These are phyloP conservation scores for Belonocnema kinseyi DNA, from an alignment of 1,140 invertebrate genomes.

Conservation along the genomic window DNA sequence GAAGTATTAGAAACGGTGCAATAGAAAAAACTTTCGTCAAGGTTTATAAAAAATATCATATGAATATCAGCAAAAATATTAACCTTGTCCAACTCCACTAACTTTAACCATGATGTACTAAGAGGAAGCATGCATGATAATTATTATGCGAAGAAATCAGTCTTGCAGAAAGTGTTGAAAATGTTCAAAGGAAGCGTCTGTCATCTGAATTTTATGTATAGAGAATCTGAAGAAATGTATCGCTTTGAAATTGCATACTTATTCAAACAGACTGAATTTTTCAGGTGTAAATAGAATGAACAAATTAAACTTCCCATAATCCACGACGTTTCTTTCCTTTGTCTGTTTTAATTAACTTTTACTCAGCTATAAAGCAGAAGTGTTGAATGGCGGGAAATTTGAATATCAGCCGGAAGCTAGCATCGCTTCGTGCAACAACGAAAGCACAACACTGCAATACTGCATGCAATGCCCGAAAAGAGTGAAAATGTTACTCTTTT, in stretches of 20 bases:
- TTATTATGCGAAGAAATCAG: no score
- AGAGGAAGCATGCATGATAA: no score
- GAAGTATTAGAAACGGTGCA: no score
- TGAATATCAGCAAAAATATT: no score
- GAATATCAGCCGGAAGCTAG: conserved; percentile 18
- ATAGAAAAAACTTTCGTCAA: no score
- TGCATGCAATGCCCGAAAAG: conserved; percentile 29
- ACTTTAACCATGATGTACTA: no score
- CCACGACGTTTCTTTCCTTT: conserved; percentile 16
- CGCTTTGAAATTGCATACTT: background rate
- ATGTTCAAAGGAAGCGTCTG: no score
- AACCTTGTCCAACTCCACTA: no score
- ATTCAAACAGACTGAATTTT: conserved; percentile 19
- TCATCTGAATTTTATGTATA: background rate
- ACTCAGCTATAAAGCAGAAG: conserved; percentile 8
- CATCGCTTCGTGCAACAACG: conserved; percentile 4
- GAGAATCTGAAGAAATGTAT: background rate
- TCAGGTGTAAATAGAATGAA: conserved; percentile 13
- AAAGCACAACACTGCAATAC: background rate
- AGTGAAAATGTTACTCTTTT: conserved; percentile 38
- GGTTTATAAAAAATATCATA: no score
- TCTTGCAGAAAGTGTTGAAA: no score
- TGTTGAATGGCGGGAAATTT: conserved; percentile 28
- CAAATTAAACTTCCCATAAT: conserved; percentile 7
- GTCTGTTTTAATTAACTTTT: conserved; percentile 23